A percentile compares a stretch with the other conserved stretches of the same genome.
These are phyloP conservation scores for Aphidoletes aphidimyza DNA, from an alignment of 2,888 invertebrate genomes.

Conservation along the genomic window DNA sequence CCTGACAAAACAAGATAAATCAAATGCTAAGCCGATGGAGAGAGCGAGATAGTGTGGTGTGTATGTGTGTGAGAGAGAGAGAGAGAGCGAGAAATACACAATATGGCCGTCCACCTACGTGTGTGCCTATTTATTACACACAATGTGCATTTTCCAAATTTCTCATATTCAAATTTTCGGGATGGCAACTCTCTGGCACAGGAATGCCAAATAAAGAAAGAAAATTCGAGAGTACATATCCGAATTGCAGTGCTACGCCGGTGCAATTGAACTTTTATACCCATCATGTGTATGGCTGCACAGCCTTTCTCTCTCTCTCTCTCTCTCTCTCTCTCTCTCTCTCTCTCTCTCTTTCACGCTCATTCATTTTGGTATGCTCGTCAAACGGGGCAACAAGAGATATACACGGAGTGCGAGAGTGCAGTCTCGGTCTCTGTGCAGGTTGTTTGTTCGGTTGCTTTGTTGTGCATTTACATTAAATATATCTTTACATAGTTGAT, in stretches of 20 bases:
- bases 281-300: neutral
- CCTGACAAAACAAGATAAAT: slow-evolving; percentile 18
- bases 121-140: neutral
- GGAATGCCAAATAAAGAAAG: neutral
- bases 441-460: slow-evolving; percentile 33
- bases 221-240: slow-evolving; percentile 28
- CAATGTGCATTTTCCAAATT: slow-evolving; percentile 21
- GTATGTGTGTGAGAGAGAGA: too few species aligned
- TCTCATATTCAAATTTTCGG: slow-evolving; percentile 38
- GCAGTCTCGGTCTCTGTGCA: slow-evolving; percentile 1
- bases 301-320: too few species aligned
- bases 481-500: slow-evolving; percentile 43
- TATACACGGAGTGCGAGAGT: neutral
- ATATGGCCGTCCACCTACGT: slow-evolving; percentile 29
- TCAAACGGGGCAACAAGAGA: too few species aligned
- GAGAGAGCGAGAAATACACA: neutral
- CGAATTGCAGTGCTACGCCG: slow-evolving; percentile 35
- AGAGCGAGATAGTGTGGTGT: too few species aligned
- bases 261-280: slow-evolving; percentile 45
- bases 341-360: too few species aligned
- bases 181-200: neutral
- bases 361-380: too few species aligned
- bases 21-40: neutral
- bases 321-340: too few species aligned
- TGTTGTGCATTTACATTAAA: slow-evolving; percentile 45